Percentiles rank a stretch among this genome's conserved stretches.
Evolutionary conservation across 2,888 invertebrate species (phyloP).

Genomic region (Diachrysia chrysitis): DNA sequence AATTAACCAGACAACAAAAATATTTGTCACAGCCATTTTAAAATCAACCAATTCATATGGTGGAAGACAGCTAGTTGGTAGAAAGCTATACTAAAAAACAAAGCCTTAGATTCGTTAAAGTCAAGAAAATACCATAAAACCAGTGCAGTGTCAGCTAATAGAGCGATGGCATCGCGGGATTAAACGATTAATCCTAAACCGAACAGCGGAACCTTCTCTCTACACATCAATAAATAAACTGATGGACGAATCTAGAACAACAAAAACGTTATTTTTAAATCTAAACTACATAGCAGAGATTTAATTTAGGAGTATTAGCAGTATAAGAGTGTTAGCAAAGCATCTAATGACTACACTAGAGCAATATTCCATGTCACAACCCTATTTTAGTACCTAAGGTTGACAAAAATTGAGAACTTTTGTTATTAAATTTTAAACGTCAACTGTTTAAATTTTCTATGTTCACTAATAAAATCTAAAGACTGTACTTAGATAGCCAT

Average conservation of each 20-base stretch:
- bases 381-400: too few species aligned
- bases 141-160: neutral
- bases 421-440: too few species aligned
- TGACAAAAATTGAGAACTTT: too few species aligned
- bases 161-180: neutral
- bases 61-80: neutral
- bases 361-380: too few species aligned
- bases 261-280: neutral
- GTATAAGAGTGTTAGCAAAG: too few species aligned
- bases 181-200: neutral
- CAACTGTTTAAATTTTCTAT: too few species aligned
- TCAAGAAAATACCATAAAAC: neutral
- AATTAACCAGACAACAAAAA: too few species aligned
- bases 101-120: neutral
- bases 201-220: neutral
- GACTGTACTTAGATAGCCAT: too few species aligned
- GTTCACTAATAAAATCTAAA: too few species aligned
- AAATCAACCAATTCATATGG: neutral
- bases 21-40: too few species aligned
- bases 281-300: neutral
- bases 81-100: neutral
- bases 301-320: too few species aligned
- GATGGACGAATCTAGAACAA: neutral
- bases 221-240: neutral
- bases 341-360: too few species aligned